Percentiles rank a stretch among this genome's conserved stretches.
Conservation (phyloP, 2,797 vertebrate genomes). For the Diglossa cyanea region DNA sequence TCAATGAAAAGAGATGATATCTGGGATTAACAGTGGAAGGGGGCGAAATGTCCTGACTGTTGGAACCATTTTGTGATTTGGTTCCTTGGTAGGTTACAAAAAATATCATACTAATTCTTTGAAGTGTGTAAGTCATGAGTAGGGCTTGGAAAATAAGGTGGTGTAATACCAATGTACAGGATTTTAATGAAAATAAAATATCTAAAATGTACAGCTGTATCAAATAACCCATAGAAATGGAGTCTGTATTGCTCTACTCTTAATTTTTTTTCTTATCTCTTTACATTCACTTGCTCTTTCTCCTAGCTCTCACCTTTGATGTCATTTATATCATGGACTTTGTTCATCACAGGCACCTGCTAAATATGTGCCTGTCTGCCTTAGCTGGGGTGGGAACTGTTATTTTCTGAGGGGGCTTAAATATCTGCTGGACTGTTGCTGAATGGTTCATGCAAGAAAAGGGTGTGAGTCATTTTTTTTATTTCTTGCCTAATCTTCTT, state of each 20-base stretch:
- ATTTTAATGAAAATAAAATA: conserved; percentile 15
- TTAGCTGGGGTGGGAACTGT: neutral
- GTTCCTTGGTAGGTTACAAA: neutral
- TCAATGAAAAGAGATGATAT: neutral
- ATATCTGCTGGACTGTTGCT: neutral
- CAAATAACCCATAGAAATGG: neutral
- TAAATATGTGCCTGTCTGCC: neutral
- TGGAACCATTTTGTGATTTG: neutral
- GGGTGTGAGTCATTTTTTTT: neutral
- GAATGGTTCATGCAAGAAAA: neutral
- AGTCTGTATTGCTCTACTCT: neutral
- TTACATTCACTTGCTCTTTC: neutral
- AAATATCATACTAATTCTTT: neutral
- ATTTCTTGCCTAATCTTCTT: neutral
- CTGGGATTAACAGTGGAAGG: neutral
- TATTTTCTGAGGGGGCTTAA: neutral
- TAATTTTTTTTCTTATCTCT: conserved; percentile 2
- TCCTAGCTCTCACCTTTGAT: neutral
- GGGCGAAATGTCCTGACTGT: neutral
- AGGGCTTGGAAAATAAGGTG: neutral
- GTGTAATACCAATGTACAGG: neutral
- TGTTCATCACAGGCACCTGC: neutral
- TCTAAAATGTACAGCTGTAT: neutral
- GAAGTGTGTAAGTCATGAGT: neutral
- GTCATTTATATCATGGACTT: neutral